Evolutionary conservation across 2,888 invertebrate species (phyloP), one percentile per base, ranked within the genome.

Genomic region (Eretmocerus hayati): DNA sequence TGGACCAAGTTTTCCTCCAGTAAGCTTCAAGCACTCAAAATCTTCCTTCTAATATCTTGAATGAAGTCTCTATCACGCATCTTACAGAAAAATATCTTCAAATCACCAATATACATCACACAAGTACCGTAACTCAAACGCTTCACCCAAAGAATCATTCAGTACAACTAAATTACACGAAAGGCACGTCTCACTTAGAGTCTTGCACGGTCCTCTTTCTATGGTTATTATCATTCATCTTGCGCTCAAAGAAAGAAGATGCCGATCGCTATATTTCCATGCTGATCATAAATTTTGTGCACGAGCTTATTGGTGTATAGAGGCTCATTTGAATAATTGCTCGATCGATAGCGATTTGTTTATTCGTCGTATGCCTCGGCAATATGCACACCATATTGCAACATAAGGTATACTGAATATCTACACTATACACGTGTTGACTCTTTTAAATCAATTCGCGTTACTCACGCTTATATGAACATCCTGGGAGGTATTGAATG

Each of bases 321-420:
- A 6, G 26, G 31, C 42, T 47, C 42, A 48, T 48, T 43, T 48
- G 39, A 48, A 48, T 48, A 43, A 48, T 46, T 16, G 41, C 21
- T 23, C 46, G 46, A 46, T 48, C 32, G 42, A 33, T 13, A 43
- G 48, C 39, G 48, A 48, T 48, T 48, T 43, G 48, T 43, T 48
- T 45, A 32, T 31, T 20, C 45, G 44, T 31, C 18, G 23, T 26
- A 26, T n/a, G n/a, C n/a, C n/a, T n/a, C n/a, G n/a, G n/a, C n/a
- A n/a, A n/a, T n/a, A n/a, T n/a, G n/a, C n/a, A n/a, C n/a, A n/a
- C n/a, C n/a, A n/a, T n/a, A n/a, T n/a, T n/a, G n/a, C n/a, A n/a
- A n/a, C 26, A 6, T 6, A 26, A 11, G 26, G 11, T 6, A 26
- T 6, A 26, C 8, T 9, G 26, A 26, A 11, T 9, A 11, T 26